Evolutionary conservation across 2,797 vertebrate genomes (phyloP).

Genomic region (Gymnothorax reevesii): DNA sequence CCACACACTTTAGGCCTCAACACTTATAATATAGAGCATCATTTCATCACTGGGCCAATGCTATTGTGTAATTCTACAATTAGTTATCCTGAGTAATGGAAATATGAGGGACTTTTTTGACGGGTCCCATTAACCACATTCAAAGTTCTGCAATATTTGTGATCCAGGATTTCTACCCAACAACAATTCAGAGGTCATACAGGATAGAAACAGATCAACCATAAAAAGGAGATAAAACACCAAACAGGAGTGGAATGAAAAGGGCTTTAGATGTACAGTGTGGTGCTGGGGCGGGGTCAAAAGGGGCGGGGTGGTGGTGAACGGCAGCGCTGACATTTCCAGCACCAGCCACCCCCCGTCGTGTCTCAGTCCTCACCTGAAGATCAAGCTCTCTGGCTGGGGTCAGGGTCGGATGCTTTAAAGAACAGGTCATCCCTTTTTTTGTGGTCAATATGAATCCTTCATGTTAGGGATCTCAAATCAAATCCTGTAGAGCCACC

Average conservation of each 20-base stretch:
- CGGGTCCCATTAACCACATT: neutral
- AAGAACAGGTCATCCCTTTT: neutral
- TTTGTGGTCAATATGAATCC: neutral
- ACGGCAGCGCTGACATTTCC: neutral
- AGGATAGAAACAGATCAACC: neutral
- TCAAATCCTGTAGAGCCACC: too few species aligned
- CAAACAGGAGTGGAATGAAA: neutral
- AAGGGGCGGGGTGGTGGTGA: neutral
- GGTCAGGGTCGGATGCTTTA: neutral
- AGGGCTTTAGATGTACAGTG: neutral
- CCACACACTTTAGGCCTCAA: neutral
- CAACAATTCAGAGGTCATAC: neutral
- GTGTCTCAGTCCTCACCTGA: neutral
- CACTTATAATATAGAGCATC: neutral
- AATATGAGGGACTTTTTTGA: neutral
- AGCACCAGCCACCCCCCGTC: neutral
- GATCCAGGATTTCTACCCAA: neutral
- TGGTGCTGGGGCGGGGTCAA: neutral
- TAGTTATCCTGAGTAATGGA: neutral
- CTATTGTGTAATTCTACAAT: neutral
- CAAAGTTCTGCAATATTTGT: neutral
- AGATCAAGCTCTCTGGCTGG: neutral
- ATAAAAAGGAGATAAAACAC: neutral
- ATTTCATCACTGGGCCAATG: neutral
- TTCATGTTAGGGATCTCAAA: too few species aligned